A percentile compares a stretch with the other conserved stretches of the same genome.
These are phyloP conservation scores for Alexandromys fortis DNA, from an alignment of 2,113 vertebrate species.

Conservation along the genomic window DNA sequence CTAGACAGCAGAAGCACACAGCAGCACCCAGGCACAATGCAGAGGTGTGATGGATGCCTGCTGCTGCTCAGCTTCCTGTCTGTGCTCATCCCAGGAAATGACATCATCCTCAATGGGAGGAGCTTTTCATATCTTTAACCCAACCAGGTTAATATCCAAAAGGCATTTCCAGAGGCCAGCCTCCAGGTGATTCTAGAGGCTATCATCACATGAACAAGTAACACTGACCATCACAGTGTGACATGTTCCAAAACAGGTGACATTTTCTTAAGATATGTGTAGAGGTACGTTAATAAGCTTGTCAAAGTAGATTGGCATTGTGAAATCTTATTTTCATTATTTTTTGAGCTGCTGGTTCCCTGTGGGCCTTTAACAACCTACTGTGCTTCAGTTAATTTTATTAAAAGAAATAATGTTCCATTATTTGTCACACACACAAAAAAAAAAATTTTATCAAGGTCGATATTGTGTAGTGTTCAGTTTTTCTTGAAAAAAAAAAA, in stretches of 20 bases:
- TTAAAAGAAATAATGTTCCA: background rate
- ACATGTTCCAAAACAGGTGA: background rate
- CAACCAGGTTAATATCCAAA: background rate
- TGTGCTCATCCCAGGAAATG: background rate
- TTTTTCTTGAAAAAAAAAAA: background rate
- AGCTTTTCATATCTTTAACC: background rate
- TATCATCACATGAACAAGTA: background rate
- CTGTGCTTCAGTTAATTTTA: background rate
- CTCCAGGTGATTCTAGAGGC: background rate
- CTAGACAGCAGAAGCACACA: no score
- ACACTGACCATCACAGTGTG: background rate
- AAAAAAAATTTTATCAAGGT: background rate
- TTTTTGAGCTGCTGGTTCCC: background rate
- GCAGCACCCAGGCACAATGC: background rate
- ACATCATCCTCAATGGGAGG: background rate
- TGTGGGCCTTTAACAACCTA: background rate
- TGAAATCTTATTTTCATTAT: background rate
- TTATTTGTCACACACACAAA: background rate
- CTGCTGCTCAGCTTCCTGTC: background rate
- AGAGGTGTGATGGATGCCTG: background rate
- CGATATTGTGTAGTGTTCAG: background rate
- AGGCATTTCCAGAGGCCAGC: background rate
- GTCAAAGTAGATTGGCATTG: background rate
- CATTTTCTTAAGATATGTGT: background rate
- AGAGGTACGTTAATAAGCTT: background rate